Evolutionary conservation across 2,113 vertebrate genomes (phyloP).

Genomic region (Coturnix japonica): DNA sequence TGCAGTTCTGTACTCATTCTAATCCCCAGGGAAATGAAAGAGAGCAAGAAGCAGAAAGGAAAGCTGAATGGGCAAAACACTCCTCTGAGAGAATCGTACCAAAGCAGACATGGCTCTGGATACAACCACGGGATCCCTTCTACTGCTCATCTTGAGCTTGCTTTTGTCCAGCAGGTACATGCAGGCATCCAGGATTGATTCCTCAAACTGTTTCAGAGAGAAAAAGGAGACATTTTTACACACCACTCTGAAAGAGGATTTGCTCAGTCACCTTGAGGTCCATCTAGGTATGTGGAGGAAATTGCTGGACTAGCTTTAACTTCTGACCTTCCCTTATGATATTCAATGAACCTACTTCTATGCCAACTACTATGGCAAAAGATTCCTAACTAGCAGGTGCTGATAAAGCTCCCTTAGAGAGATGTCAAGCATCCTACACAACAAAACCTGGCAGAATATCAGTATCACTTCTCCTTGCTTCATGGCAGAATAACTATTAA

Average conservation of each 20-base stretch:
- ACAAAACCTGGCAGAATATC: background rate
- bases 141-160: background rate
- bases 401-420: background rate
- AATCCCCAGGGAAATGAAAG: background rate
- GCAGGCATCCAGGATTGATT: constrained; percentile 45
- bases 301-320: background rate
- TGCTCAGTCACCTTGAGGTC: background rate
- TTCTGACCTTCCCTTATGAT: background rate
- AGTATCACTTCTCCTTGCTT: background rate
- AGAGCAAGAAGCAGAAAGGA: background rate
- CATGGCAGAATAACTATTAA: constrained; percentile 1
- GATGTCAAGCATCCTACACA: background rate
- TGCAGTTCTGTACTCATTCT: background rate
- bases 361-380: background rate
- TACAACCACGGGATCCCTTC: constrained; percentile 50
- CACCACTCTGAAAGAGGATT: accelerated
- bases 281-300: background rate
- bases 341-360: background rate
- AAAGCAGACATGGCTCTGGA: constrained; percentile 72
- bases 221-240: background rate
- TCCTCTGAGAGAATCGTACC: constrained; percentile 18
- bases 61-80: background rate
- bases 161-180: constrained; percentile 67
- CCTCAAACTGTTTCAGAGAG: constrained; percentile 69
- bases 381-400: background rate